Conservation (phyloP, 2,113 vertebrate genomes). For the Carassius auratus region DNA sequence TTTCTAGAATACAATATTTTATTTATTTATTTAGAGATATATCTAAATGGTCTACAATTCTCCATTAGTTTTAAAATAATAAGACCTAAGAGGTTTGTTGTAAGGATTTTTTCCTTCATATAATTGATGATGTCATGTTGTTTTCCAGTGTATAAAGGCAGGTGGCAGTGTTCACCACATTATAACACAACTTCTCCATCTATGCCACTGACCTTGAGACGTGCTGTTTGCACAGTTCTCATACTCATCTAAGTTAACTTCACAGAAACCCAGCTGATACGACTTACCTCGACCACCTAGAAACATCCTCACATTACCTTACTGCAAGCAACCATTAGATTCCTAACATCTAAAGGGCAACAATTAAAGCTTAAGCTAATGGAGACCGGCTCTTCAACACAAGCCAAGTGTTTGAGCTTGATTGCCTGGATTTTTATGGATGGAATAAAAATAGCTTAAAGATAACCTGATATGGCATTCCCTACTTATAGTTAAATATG, state of each 20-base stretch:
- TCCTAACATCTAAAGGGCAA: background rate
- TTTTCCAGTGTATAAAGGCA: background rate
- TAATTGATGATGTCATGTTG: background rate
- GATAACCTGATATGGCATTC: background rate
- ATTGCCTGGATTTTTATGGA: background rate
- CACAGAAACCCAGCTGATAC: background rate
- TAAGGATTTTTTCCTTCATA: background rate
- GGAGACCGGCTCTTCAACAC: background rate
- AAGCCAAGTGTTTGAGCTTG: background rate
- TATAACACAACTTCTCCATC: background rate
- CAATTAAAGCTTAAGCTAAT: background rate
- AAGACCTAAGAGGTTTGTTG: background rate
- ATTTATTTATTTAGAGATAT: no score
- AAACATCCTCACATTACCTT: background rate
- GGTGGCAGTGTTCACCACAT: slow-evolving; percentile 16
- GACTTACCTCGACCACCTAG: background rate
- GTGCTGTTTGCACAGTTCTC: background rate
- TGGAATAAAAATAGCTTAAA: background rate
- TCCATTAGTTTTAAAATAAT: background rate
- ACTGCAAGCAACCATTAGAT: background rate
- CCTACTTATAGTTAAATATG: no score
- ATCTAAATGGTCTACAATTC: background rate
- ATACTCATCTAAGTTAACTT: background rate
- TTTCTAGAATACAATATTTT: no score
- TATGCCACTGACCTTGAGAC: slow-evolving; percentile 40